Conservation (phyloP, 2,113 vertebrate species). For the Alectura lathami region DNA sequence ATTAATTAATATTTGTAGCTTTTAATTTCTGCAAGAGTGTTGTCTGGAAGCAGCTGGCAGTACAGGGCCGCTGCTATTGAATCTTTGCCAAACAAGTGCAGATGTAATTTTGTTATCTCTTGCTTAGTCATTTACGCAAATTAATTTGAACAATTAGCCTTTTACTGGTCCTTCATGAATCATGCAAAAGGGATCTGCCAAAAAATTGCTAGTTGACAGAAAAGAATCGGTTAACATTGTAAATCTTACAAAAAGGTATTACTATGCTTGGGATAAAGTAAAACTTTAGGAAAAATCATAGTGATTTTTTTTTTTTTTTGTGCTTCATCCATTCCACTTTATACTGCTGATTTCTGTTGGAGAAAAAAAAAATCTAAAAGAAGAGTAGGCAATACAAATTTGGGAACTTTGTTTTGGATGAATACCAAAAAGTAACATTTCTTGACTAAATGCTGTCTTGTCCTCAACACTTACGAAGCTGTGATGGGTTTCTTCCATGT, state of each 20-base stretch:
- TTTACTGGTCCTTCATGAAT: slow-evolving; percentile 95
- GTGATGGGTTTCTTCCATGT: background rate
- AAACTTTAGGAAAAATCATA: background rate
- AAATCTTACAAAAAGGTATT: slow-evolving; percentile 74
- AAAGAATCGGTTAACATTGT: slow-evolving; percentile 82
- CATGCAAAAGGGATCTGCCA: slow-evolving; percentile 89
- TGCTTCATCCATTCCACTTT: background rate
- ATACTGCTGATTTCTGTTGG: background rate
- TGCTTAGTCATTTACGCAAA: slow-evolving; percentile 97
- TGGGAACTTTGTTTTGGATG: background rate
- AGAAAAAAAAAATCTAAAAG: background rate
- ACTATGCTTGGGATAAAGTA: background rate
- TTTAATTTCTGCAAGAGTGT: slow-evolving; percentile 94
- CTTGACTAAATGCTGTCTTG: background rate
- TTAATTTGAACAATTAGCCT: slow-evolving; percentile 99
- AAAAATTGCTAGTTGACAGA: slow-evolving; percentile 85
- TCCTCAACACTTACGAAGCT: background rate
- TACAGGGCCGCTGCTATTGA: slow-evolving; percentile 87
- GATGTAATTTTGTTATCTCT: slow-evolving; percentile 99
- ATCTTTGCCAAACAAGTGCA: slow-evolving; percentile 95
- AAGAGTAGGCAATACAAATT: background rate
- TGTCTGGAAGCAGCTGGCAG: slow-evolving; percentile 93
- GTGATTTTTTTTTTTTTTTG: background rate
- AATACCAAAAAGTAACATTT: background rate
- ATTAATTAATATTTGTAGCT: slow-evolving; percentile 98